Conservation (phyloP, 1,140 invertebrate genomes). For the Helicoverpa armigera region DNA sequence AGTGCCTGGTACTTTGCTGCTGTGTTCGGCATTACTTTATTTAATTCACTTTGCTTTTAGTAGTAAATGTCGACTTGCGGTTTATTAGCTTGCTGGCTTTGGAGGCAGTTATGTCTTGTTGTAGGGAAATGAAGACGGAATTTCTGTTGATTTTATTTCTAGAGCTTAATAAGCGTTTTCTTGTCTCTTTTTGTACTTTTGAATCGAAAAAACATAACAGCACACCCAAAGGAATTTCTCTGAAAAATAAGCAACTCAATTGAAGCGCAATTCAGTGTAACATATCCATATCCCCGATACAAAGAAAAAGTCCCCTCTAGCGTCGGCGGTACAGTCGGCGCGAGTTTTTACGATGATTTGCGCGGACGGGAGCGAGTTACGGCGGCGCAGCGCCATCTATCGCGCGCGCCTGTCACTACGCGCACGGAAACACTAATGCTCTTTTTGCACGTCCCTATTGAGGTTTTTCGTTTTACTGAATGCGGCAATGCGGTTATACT, state of each 20-base stretch:
- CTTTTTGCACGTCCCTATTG: constrained; percentile 41
- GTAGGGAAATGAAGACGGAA: too few relatives aligned
- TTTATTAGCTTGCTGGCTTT: too few relatives aligned
- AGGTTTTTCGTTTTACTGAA: constrained; percentile 32
- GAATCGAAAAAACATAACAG: not conserved
- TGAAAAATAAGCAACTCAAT: not conserved
- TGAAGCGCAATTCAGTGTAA: not conserved
- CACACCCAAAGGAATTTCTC: not conserved
- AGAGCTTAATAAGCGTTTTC: too few relatives aligned
- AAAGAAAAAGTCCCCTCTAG: not conserved
- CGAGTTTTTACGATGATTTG: constrained; percentile 59
- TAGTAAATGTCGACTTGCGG: not conserved
- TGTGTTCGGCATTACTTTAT: not conserved
- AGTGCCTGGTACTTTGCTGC: constrained; percentile 10
- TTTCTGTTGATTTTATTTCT: too few relatives aligned
- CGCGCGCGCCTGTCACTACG: constrained; percentile 45
- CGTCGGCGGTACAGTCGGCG: not conserved
- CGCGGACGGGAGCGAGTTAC: constrained; percentile 49
- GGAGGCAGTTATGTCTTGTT: too few relatives aligned
- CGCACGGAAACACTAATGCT: constrained; percentile 48
- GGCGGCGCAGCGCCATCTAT: constrained; percentile 52
- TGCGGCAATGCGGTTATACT: constrained; percentile 31
- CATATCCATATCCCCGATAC: not conserved
- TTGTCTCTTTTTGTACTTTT: not conserved
- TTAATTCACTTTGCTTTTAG: constrained; percentile 11